These are phyloP conservation scores for Propsilocerus akamusi DNA, from an alignment of 1,140 invertebrate genomes.

Conservation along the genomic window DNA sequence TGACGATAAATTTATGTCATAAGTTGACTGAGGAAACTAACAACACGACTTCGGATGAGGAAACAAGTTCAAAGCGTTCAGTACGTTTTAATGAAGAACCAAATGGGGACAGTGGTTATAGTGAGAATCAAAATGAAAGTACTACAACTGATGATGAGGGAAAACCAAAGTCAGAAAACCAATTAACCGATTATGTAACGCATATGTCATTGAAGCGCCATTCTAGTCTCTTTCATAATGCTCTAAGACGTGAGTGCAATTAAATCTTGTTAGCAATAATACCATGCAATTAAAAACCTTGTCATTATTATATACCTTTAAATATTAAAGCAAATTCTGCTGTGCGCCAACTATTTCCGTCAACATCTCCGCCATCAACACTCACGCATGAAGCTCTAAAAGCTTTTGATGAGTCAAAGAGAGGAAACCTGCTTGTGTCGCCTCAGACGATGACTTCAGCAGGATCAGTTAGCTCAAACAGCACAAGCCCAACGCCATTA, in stretches of 20 bases:
- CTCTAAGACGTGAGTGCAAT: slow-evolving; percentile 12
- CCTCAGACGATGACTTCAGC: slow-evolving; percentile 17
- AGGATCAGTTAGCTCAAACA: slow-evolving; percentile 13
- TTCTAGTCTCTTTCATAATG: slow-evolving; percentile 23
- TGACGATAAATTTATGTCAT: not conserved
- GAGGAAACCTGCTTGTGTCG: slow-evolving; percentile 27
- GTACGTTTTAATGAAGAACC: slow-evolving; percentile 14
- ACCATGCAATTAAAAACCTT: too few relatives aligned
- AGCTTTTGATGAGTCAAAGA: slow-evolving; percentile 42
- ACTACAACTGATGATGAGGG: slow-evolving; percentile 12
- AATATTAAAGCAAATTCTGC: slow-evolving; percentile 37
- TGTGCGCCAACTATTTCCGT: slow-evolving; percentile 49
- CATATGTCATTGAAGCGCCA: slow-evolving; percentile 23
- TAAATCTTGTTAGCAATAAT: too few relatives aligned
- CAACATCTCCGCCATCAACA: slow-evolving; percentile 32
- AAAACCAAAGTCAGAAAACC: slow-evolving; percentile 12
- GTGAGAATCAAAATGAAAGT: slow-evolving; percentile 13
- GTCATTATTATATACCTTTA: not conserved
- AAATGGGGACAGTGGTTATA: slow-evolving; percentile 3
- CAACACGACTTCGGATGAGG: slow-evolving; percentile 20
- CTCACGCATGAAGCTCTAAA: slow-evolving; percentile 41
- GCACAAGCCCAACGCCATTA: not conserved
- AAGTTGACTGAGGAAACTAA: slow-evolving; percentile 20
- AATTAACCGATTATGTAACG: slow-evolving; percentile 21
- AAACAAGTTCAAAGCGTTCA: slow-evolving; percentile 20